Evolutionary conservation across 2,797 vertebrate genomes (phyloP).

Genomic region (Chaetophractus vellerosus): DNA sequence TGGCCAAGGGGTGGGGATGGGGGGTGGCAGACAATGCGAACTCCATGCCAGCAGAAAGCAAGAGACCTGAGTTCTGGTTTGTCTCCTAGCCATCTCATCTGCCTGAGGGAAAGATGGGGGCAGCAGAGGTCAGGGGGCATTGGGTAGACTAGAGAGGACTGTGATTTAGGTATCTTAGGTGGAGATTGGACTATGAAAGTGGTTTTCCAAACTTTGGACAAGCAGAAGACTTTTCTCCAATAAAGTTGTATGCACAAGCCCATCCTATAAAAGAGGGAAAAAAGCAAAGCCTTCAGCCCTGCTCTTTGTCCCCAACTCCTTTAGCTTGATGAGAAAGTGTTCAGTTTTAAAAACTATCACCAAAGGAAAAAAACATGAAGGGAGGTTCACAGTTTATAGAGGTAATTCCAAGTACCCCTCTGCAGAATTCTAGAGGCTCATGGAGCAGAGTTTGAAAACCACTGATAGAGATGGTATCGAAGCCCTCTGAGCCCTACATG

Average conservation of each 20-base stretch:
- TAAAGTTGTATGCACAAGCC: not conserved
- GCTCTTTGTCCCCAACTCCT: not conserved
- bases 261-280: not conserved
- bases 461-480: not conserved
- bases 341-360: too few relatives aligned
- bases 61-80: not conserved
- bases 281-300: not conserved
- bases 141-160: not conserved
- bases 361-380: too few relatives aligned
- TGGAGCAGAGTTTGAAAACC: constrained; percentile 39
- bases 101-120: not conserved
- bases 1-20: not conserved
- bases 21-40: not conserved
- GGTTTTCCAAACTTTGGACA: constrained; percentile 25
- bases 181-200: not conserved
- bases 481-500: not conserved
- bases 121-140: not conserved
- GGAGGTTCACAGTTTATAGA: too few relatives aligned
- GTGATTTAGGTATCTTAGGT: not conserved
- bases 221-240: constrained; percentile 13
- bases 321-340: not conserved
- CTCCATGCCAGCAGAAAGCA: not conserved
- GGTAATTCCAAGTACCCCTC: not conserved
- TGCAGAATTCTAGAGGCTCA: not conserved
- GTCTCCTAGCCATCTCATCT: not conserved